Base-by-base conservation (phyloP, 2,797 vertebrate genomes). In the Sparidentex hasta region DNA sequence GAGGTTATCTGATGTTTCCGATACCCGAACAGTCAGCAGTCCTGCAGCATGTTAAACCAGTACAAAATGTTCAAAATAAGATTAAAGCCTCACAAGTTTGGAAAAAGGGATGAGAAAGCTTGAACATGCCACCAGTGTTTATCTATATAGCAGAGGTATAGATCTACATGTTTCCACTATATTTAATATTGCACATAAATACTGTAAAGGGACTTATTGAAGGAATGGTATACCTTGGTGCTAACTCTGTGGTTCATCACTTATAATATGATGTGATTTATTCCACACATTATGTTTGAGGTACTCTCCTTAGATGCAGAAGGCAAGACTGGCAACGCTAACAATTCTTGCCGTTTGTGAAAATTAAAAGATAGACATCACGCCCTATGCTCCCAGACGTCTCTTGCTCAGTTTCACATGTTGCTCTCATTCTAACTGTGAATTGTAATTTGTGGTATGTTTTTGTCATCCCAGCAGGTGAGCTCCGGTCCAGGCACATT, bases 391-490 rank as follows among this genome's bases (percentile, higher is more conserved):
- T 47, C 2, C 44, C 1, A 61, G 50, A 21, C 2, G 3, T 3
- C 12, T 52, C 5, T 56, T 46, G 13, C 14, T 68, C 9, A 17
- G 3, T 38, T 56, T 14, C 54, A 52, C 23, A 68, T 2, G 54
- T 47, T 29, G 48, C 29, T 38, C 8, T 38, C 38, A 11, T 38
- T 38, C 9, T 9, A 11, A 48, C n/a, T 11, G 11, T 54, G n/a
- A 25, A 21, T 43, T 55, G 0, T 18, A 50, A 33, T 61, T 6
- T 52, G 11, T 85, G 4, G 18, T 64, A 2, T 75, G n/a, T 65
- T 67, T 80, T 81, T 64, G 38, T 33, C 86, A 38, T 38, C 38
- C 87, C 92, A 83, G 62, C 94, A 97, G 96, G 95, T 93, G 87
- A 84, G 81, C 78, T 86, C 83, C 84, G 79, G 86, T 93, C 90